Evolutionary conservation across 30 jellyfish, hydroid and myxozoan genomes (phyloP), one percentile per base, ranked within the genome.

Genomic region (Cassiopea andromeda): DNA sequence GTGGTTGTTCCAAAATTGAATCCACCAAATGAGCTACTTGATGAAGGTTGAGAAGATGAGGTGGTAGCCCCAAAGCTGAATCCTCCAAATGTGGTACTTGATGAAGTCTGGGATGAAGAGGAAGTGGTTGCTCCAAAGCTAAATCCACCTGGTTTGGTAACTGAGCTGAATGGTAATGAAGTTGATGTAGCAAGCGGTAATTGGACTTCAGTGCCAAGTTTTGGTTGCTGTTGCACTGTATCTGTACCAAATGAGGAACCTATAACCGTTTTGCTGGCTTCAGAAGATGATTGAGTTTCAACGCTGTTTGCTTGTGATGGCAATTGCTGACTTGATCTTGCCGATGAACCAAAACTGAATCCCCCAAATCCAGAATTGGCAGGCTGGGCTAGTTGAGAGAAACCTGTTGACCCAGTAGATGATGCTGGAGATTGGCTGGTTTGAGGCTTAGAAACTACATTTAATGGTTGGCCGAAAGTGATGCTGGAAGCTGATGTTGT

Each of bases 191-290:
- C 44, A 72, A 64, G 14, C 5, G 92, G 13, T 13, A 74, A 2
- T 38, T 44, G 77, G 2, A 44, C 9, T 9, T 79, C 18, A 13
- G 2, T 71, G 3, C 79, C 85, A 48, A 71, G 50, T 16, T 71
- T 66, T 1, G 74, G 43, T 19, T 57, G 92, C 78, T 71, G 27
- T 68, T 71, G 91, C 6, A 17, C 67, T 48, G 85, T 3, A 3
- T 85, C 19, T 43, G 83, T 8, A 19, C 92, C 92, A 72, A 84
- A 84, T 43, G 92, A 70, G 60, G 71, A 69, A 1, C 92, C 92
- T 46, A 19, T 75, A 17, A 10, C 58, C 9, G 85, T 46, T 13
- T 80, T 61, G 46, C 75, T 27, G 12, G 73, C 16, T 57, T 49
- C 74, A 45, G 83, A 18, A 9, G 79, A 38, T 12, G 80, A 16